Base-by-base conservation (phyloP, 2,113 vertebrate species). In the Porphyrio hochstetteri region DNA sequence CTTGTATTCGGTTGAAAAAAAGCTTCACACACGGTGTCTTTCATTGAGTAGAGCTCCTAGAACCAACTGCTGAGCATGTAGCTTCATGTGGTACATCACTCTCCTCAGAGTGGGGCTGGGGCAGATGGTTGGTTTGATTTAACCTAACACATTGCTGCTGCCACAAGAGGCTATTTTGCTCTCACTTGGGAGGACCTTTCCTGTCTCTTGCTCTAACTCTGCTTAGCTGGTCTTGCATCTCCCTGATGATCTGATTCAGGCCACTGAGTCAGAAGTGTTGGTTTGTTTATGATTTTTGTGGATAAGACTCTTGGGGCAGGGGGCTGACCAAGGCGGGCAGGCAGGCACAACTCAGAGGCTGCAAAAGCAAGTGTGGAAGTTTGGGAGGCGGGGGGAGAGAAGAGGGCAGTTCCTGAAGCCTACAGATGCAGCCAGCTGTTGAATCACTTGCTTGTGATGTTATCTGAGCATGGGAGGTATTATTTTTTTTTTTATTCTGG, bases 41-140 rank as follows among this genome's bases (percentile, higher is more conserved):
- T 68, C 15, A 46, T 64, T 0, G 0, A 12, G 42, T 35, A 55
- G 25, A 71, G 63, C n/a, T 65, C 11, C 2, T 29, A 4, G 5
- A 68, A 2, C 1, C 63, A 48, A 38, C 35, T 88, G 9, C 8
- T 35, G 65, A 31, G 13, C 20, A 5, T 25, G 21, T 35, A 27
- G 60, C 38, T 77, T 64, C 14, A 1, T 10, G 36, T 11, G 44
- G 6, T 60, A 12, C 7, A 8, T 56, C 0, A 0, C 18, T 46
- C 4, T n/a, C 27, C 18, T 70, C 8, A 0, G 0, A 3, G 46
- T 14, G 31, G n/a, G 23, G 2, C 61, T 75, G 18, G 28, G 20
- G 19, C 17, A 42, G 35, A 7, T 7, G 7, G 29, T 11, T 71
- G 50, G 2, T 13, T 38, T 53, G 15, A 18, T 42, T 3, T 6